Percentiles rank a stretch among this genome's conserved stretches.
phyloP scores from a whole-genome alignment of 2,888 invertebrate genomes.

The Apamea sordens region DNA sequence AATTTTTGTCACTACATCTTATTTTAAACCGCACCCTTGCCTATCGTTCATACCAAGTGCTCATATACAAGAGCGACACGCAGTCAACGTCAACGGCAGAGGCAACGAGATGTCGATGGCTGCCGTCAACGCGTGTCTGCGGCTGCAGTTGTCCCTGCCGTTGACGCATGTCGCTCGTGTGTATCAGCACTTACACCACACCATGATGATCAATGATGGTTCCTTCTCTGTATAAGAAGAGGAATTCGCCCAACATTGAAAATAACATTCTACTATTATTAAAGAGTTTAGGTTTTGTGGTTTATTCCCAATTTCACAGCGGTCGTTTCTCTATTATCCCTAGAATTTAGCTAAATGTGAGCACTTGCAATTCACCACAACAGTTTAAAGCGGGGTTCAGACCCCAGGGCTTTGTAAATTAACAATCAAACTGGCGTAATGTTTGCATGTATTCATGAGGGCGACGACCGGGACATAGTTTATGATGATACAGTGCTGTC shows the following conservation, averaged over 20 bases:
- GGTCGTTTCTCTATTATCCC: conserved; percentile 30
- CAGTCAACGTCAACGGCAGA: too few relatives aligned
- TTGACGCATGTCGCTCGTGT: too few relatives aligned
- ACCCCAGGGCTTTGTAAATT: conserved; percentile 46
- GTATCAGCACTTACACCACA: too few relatives aligned
- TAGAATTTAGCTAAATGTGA: conserved; percentile 41
- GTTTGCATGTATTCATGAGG: conserved; percentile 35
- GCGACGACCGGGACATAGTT: conserved; percentile 21
- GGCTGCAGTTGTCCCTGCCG: too few relatives aligned
- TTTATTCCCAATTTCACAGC: conserved; percentile 16
- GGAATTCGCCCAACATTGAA: background rate
- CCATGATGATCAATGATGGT: background rate
- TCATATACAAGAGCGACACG: too few relatives aligned
- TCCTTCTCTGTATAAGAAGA: background rate
- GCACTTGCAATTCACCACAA: conserved; percentile 27
- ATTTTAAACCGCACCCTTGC: too few relatives aligned
- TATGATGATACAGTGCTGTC: background rate
- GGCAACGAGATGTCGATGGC: too few relatives aligned
- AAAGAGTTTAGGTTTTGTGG: background rate
- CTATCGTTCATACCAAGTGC: too few relatives aligned
- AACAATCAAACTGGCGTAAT: conserved; percentile 45
- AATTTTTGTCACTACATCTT: too few relatives aligned
- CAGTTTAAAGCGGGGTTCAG: conserved; percentile 30
- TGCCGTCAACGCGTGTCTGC: too few relatives aligned
- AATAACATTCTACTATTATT: conserved; percentile 6